phyloP scores from a whole-genome alignment of 2,888 invertebrate species.

The Andrena praecox region DNA sequence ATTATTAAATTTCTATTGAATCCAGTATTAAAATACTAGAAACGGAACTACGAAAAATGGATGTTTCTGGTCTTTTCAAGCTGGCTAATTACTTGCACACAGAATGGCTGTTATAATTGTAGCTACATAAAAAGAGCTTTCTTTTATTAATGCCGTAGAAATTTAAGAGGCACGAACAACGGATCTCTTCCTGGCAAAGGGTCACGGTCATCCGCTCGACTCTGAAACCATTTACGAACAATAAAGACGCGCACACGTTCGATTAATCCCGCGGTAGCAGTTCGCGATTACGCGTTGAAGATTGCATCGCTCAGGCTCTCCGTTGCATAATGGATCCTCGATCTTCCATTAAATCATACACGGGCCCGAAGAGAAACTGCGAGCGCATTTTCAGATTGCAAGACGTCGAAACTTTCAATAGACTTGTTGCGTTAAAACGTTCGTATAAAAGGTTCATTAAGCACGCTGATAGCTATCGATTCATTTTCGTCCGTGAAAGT shows the following conservation, averaged over 20 bases:
- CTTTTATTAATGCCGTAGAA: not conserved
- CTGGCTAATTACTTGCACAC: not conserved
- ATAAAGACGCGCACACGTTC: constrained; percentile 7
- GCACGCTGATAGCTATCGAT: constrained; percentile 19
- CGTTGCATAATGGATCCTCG: constrained; percentile 49
- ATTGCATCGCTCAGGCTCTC: constrained; percentile 46
- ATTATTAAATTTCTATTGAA: too few species aligned
- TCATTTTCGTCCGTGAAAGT: constrained; percentile 11
- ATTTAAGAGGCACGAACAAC: constrained; percentile 1
- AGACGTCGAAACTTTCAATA: constrained; percentile 31
- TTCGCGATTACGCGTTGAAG: constrained; percentile 57
- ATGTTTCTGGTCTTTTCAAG: not conserved
- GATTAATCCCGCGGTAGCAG: constrained; percentile 50
- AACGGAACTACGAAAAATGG: too few species aligned
- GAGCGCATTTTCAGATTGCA: constrained; percentile 43
- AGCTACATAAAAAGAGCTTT: too few species aligned
- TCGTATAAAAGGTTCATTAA: constrained; percentile 44
- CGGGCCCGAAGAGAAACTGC: constrained; percentile 34
- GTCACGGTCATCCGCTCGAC: constrained; percentile 35
- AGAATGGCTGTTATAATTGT: not conserved
- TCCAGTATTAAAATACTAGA: too few species aligned
- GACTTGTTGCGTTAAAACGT: constrained; percentile 14
- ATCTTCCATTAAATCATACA: constrained; percentile 58
- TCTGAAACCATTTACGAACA: constrained; percentile 22
- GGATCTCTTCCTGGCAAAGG: constrained; percentile 3